Evolutionary conservation across 2,113 vertebrate species (phyloP).

Genomic region (Atherinomorus stipes): DNA sequence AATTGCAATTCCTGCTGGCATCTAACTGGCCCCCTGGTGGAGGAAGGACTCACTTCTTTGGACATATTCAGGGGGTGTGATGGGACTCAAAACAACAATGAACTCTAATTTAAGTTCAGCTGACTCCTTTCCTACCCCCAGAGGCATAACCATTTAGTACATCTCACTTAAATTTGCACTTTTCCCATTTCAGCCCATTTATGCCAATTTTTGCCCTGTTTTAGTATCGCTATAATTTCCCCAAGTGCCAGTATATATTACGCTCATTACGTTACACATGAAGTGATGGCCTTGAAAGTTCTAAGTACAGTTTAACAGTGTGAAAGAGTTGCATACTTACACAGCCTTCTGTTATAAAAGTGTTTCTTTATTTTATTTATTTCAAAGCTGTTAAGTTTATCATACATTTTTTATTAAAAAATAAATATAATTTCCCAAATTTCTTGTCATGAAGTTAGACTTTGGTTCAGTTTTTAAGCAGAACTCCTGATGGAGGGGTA

Average conservation of each 20-base stretch:
- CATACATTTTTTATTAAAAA: no score
- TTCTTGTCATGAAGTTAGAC: no score
- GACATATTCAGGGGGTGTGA: constrained; percentile 75
- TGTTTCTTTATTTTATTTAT: not conserved
- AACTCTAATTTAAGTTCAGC: constrained; percentile 80
- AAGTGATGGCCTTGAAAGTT: constrained; percentile 25
- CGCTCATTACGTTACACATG: not conserved
- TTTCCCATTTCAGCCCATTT: constrained; percentile 9
- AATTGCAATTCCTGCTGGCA: constrained; percentile 77
- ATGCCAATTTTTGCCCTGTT: constrained; percentile 7
- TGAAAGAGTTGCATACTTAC: not conserved
- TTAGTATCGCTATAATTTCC: constrained; percentile 1
- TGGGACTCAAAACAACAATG: constrained; percentile 78
- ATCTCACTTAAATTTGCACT: constrained; percentile 16
- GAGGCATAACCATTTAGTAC: constrained; percentile 10
- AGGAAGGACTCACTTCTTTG: constrained; percentile 82
- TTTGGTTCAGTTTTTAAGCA: not conserved
- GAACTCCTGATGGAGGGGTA: not conserved
- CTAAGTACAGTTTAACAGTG: not conserved
- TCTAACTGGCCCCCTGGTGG: constrained; percentile 86
- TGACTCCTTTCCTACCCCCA: not conserved
- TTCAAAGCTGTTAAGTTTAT: not conserved
- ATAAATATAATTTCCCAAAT: no score
- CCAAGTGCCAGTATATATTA: constrained; percentile 15
- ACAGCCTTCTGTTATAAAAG: not conserved